A percentile compares a stretch with the other conserved stretches of the same genome.
Evolutionary conservation across 2,888 invertebrate species (phyloP).

Genomic region (Leuctra nigra): DNA sequence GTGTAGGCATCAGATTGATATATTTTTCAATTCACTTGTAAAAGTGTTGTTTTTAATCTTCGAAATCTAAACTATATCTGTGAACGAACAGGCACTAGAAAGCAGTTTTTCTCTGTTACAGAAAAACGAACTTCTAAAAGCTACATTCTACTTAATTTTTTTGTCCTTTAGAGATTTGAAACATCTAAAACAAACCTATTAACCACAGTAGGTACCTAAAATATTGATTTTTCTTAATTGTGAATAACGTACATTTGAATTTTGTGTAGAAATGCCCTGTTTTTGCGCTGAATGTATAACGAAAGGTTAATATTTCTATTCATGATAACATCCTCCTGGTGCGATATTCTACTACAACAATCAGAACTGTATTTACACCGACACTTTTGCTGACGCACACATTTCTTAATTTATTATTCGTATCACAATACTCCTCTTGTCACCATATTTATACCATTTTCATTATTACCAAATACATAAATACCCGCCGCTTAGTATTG

Average conservation of each 20-base stretch:
- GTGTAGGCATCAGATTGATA: conserved; percentile 13
- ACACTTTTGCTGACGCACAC: too few species aligned
- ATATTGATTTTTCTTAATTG: conserved; percentile 22
- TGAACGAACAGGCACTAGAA: conserved; percentile 21
- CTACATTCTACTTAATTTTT: conserved; percentile 21
- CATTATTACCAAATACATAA: conserved; percentile 1
- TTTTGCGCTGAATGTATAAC: background rate
- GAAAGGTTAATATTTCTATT: background rate
- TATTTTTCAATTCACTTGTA: conserved; percentile 4
- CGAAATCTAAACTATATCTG: too few species aligned
- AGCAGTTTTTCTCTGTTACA: conserved; percentile 7
- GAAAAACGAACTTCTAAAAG: background rate
- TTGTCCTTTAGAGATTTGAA: conserved; percentile 13
- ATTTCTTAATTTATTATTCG: too few species aligned
- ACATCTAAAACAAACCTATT: conserved; percentile 21
- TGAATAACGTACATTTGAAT: conserved; percentile 17
- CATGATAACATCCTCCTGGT: too few species aligned
- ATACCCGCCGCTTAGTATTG: background rate
- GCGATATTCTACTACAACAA: too few species aligned
- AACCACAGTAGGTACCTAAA: conserved; percentile 23
- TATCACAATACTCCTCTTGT: conserved; percentile 12
- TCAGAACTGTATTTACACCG: background rate
- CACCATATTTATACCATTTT: conserved; percentile 15
- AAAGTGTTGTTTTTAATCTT: background rate
- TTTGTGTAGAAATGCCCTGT: conserved; percentile 8